Evolutionary conservation across 2,888 invertebrate genomes (phyloP), one percentile per base, ranked within the genome.

Genomic region (Quadroppia sp.): DNA sequence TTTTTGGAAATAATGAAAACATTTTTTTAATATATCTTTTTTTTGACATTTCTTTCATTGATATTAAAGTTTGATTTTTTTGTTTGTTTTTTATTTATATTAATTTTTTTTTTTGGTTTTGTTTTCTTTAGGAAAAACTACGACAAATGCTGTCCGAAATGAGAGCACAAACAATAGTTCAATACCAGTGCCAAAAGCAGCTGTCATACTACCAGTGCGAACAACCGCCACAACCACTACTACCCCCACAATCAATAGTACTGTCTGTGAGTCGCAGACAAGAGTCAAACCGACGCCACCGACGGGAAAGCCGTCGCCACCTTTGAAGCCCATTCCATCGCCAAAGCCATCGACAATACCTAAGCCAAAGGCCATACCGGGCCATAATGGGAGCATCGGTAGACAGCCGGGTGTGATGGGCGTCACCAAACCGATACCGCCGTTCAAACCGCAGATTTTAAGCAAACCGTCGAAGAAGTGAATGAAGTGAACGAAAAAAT

Each of bases 291-390:
- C 56, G 23, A 23, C 15, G 23, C 56, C 56, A 7, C 23, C 56
- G 28, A 23, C 56, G 23, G 56, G 56, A 56, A 56, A 61, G 61
- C 61, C 61, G 6, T 30, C 28, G 32, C 61, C 61, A n/a, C 61
- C 36, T 36, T 9, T 32, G 11, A 28, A n/a, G 17, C 61, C 61
- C 23, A 61, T 25, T 2, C 61, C 61, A 61, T 61, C 61, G 32
- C 61, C 61, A 28, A 61, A 61, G 17, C 61, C 61, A n/a, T 32
- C 61, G 32, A 61, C 61, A 61, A 30, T 61, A 61, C 61, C 61
- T 13, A 61, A 61, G 25, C 61, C 61, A 17, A 17, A 23, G 23
- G 7, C 53, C 6, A n/a, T 4, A n/a, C 9, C 42, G 42, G 42
- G 42, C 15, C 9, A 15, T 42, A 15, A 15, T 42, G 42, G 42